Evolutionary conservation across 2,888 invertebrate species (phyloP), one percentile per base, ranked within the genome.

Genomic region (Plutella xylostella): DNA sequence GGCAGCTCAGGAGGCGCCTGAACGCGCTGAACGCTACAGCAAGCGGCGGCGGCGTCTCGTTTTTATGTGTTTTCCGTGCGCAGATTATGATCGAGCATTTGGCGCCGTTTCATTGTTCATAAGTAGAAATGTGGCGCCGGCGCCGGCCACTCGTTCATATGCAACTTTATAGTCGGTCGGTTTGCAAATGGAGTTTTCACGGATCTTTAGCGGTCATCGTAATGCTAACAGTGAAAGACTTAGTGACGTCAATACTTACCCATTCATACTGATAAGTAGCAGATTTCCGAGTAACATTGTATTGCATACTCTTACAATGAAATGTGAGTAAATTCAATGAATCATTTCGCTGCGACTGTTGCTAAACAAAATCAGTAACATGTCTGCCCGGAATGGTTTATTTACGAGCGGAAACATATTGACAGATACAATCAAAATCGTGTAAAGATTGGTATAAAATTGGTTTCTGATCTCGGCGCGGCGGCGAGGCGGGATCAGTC

Each of bases 41-140:
- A n/a, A n/a, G n/a, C n/a, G n/a, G 11, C 25, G n/a, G 28, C n/a
- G 2, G 2, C n/a, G 19, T 17, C n/a, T n/a, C n/a, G n/a, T n/a
- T 21, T 42, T 33, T 33, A 33, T 42, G 22, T 35, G 30, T 28
- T 37, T 14, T 33, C 47, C 52, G 52, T 50, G 52, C 45, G 64
- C 62, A 51, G 68, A 67, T 69, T 76, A 72, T 74, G 72, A 75
- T 72, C 63, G 55, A 61, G 61, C 61, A 65, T 60, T 72, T 67
- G 76, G 76, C 79, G 80, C 75, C 77, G 70, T 72, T 76, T 76
- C 72, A 80, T 80, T 82, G 79, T 82, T 78, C 75, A 77, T 69
- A 17, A 14, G 43, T 37, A 75, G 75, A 76, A 77, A 66, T 65
- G 66, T 70, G 80, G 78, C 80, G 82, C 78, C 80, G 22, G 43